phyloP scores from a whole-genome alignment of 2,888 invertebrate species.

The Aradus depressus region DNA sequence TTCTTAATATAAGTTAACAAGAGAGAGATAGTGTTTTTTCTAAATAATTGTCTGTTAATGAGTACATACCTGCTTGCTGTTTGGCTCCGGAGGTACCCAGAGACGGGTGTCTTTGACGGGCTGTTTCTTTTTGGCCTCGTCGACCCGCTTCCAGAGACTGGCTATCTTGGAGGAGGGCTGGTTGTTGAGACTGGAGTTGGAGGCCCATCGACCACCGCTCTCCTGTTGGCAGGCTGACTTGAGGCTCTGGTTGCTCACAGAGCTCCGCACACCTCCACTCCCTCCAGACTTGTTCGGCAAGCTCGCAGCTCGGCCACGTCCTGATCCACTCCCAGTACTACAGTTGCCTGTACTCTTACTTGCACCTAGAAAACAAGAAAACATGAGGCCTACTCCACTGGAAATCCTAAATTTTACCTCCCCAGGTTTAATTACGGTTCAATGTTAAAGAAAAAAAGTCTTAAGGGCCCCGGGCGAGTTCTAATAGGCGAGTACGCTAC shows the following conservation, averaged over 20 bases:
- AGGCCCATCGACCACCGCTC: slow-evolving; percentile 42
- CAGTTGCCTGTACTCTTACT: slow-evolving; percentile 21
- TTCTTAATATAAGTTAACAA: background rate
- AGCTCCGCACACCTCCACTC: slow-evolving; percentile 29
- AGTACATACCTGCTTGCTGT: slow-evolving; percentile 22
- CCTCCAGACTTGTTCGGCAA: slow-evolving; percentile 26
- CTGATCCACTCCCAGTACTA: slow-evolving; percentile 16
- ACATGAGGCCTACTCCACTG: background rate
- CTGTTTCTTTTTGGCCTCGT: slow-evolving; percentile 49
- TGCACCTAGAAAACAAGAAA: slow-evolving; percentile 12
- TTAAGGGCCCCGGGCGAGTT: no score
- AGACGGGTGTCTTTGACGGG: slow-evolving; percentile 49
- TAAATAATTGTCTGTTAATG: background rate
- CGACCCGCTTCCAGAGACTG: slow-evolving; percentile 66
- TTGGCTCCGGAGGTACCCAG: slow-evolving; percentile 40
- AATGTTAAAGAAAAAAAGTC: no score
- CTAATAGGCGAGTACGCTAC: no score
- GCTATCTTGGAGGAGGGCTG: slow-evolving; percentile 61
- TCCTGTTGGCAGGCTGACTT: slow-evolving; percentile 26
- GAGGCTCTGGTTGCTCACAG: slow-evolving; percentile 32
- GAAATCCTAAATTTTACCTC: slow-evolving; percentile 1
- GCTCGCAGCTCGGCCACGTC: slow-evolving; percentile 29
- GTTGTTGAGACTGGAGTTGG: slow-evolving; percentile 49
- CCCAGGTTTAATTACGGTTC: no score
- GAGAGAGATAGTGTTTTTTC: no score